Evolutionary conservation across 2,113 vertebrate genomes (phyloP).

Genomic region (Hydrochoerus hydrochaeris): DNA sequence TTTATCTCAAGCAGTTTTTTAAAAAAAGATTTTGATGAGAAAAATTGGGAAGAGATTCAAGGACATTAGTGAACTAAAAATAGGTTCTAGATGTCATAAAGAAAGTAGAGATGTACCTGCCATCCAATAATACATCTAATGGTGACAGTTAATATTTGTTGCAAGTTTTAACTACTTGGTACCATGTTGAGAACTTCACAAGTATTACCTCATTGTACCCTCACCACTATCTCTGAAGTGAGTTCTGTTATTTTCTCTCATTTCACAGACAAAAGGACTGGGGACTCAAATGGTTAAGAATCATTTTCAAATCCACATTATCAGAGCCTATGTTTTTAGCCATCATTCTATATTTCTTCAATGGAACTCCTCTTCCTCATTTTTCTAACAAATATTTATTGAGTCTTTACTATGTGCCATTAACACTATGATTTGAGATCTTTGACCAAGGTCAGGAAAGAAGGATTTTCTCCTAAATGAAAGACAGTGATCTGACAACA

Average conservation of each 20-base stretch:
- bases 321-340: background rate
- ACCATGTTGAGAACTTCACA: background rate
- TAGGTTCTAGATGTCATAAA: background rate
- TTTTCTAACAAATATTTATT: conserved; percentile 41
- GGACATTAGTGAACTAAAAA: conserved; percentile 10
- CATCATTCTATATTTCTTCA: background rate
- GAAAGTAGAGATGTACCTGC: background rate
- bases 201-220: background rate
- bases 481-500: background rate
- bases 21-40: conserved; percentile 41
- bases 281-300: background rate
- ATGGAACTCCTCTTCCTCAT: background rate
- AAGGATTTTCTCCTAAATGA: conserved; percentile 14
- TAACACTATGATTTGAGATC: conserved; percentile 7
- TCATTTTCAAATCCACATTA: conserved; percentile 30
- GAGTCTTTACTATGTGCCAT: background rate
- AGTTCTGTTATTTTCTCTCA: background rate
- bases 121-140: background rate
- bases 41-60: conserved; percentile 34
- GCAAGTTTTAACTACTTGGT: background rate
- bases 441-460: conserved; percentile 30
- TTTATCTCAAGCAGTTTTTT: background rate
- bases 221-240: conserved; percentile 13
- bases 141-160: background rate
- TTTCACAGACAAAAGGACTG: conserved; percentile 19